These are phyloP conservation scores for Chanos chanos DNA, from an alignment of 2,797 vertebrate genomes.

Conservation along the genomic window DNA sequence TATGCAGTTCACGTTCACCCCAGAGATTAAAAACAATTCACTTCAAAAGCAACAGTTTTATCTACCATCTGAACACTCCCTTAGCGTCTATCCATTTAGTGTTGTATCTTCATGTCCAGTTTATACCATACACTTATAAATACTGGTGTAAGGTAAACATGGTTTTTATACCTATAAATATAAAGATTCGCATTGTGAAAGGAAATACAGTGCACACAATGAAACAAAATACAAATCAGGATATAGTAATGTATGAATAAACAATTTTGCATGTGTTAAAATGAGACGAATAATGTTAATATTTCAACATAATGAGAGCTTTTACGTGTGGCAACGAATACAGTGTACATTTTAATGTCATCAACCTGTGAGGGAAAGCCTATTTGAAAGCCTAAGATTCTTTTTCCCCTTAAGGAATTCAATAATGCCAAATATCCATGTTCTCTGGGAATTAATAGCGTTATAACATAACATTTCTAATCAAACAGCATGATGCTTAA, in stretches of 20 bases:
- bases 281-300: too few relatives aligned
- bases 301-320: too few relatives aligned
- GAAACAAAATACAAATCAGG: too few relatives aligned
- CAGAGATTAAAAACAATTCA: conserved; percentile 25
- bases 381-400: neutral
- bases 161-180: too few relatives aligned
- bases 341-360: neutral
- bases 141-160: too few relatives aligned
- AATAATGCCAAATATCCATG: conserved; percentile 29
- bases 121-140: too few relatives aligned
- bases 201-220: too few relatives aligned
- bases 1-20: conserved; percentile 26
- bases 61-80: neutral
- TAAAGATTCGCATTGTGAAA: too few relatives aligned
- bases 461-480: conserved; percentile 11
- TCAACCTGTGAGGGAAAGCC: neutral
- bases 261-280: too few relatives aligned
- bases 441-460: conserved; percentile 3
- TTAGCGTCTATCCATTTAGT: neutral
- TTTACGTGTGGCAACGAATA: too few relatives aligned
- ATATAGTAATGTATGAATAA: too few relatives aligned
- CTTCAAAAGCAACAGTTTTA: conserved; percentile 19
- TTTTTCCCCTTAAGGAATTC: conserved; percentile 19
- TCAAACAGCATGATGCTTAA: conserved; percentile 1
- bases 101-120: neutral